Evolutionary conservation across 1,140 invertebrate genomes (phyloP), one percentile per base, ranked within the genome.

Genomic region (Eupeodes corollae): DNA sequence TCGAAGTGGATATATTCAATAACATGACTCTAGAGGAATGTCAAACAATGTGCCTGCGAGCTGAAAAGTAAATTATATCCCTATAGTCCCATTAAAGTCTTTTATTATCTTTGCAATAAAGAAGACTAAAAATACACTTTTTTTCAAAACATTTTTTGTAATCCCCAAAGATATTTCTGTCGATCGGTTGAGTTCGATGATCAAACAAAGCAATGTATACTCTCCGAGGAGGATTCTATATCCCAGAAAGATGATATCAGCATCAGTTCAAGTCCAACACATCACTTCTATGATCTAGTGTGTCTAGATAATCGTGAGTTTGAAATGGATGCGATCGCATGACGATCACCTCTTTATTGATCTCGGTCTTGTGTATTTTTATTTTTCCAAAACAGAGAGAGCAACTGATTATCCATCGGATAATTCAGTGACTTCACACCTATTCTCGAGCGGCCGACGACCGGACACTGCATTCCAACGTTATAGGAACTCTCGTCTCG

Each of bases 141-240:
- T 38, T 13, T 37, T 35, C 16, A 26, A 10, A 40, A 12, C 18
- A 2, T 38, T 15, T 31, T 44, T 44, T 46, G 5, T 42, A 26
- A 44, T 32, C 16, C 40, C 64, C 68, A 33, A 54, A 84, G 83
- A 61, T 85, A 90, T 63, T 88, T 89, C 56, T 91, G 88, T 63
- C 81, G 88, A 18, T 89, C 88, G 6, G 82, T 92, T n/a, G 87
- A 90, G 57, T 91, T 87, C 59, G 87, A 92, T 57, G 85, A 88
- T 49, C 82, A 86, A 71, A 86, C 83, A 1, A 78, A 80, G 51
- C 80, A 85, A 47, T 93, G 90, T 52, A 82, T 87, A 6, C 75
- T 92, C 9, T 90, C 86, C 1, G 88, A 91, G 65, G 89, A 93
- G 67, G 88, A 92, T 64, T 89, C 86, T 0, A 79, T 87, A 9